Base-by-base conservation (phyloP, 2,113 vertebrate species). In the Xiphorhynchus elegans region DNA sequence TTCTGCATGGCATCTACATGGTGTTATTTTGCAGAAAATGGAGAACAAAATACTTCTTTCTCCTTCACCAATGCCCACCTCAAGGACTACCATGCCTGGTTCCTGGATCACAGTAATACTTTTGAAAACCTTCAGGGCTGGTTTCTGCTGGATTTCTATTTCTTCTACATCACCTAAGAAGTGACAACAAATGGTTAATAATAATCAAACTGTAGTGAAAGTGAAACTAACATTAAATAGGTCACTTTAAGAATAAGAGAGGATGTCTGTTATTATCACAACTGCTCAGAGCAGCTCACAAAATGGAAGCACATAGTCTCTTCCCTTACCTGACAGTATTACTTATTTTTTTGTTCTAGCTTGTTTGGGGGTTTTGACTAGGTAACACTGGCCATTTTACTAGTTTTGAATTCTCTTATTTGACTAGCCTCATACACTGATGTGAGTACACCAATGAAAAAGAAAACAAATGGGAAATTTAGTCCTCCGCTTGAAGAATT, bases 91-190 rank as follows among this genome's bases (percentile, higher is more conserved):
- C 99, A 99, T 99, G 84, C 98, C 98, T 19, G 98, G 97, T 56
- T 99, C 99, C 83, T 99, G 99, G 78, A 99, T 97, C 88, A 99
- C 97, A 23, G 99, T 99, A 93, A 99, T 98, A 93, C 97, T 99
- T 97, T 99, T 99, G 95, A 99, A 99, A 86, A 99, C 98, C 96
- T 97, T 98, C 95, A 99, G 68, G 33, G 99, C 99, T 76, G 99
- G 98, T 84, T 99, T 99, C 90, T 99, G 98, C 5, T 98, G 97
- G 56, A 98, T 97, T 95, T 99, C 99, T 96, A 99, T 97, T 98
- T 99, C 99, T 98, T 99, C 99, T 81, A 99, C 99, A 60, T 99
- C 99, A 89, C 99, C 99, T 99, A 91, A 83, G 95, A 94, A 87
- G 86, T 56, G 40, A 58, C 21, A 93, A 67, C 14, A 81, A 93